Conservation (phyloP, 2,888 invertebrate genomes). For the Perithous albicinctus region DNA sequence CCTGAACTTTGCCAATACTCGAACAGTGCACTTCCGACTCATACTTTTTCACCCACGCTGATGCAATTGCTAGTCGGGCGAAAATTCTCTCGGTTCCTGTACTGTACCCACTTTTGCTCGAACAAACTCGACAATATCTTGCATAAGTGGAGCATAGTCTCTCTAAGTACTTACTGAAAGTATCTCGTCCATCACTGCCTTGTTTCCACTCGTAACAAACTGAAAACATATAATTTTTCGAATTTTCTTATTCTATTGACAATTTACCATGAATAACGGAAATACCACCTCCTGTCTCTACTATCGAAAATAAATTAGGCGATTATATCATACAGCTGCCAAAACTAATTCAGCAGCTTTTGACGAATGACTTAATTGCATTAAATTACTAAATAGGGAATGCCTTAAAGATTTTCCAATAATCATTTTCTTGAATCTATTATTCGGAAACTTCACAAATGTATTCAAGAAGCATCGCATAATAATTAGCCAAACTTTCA, state of each 20-base stretch:
- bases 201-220: not conserved
- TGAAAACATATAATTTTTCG: not conserved
- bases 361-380: too few relatives aligned
- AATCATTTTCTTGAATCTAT: too few relatives aligned
- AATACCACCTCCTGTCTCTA: too few relatives aligned
- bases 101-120: conserved; percentile 15
- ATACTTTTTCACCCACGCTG: not conserved
- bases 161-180: not conserved
- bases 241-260: not conserved
- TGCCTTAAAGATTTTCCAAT: too few relatives aligned
- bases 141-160: not conserved
- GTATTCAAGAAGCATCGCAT: too few relatives aligned
- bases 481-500: too few relatives aligned
- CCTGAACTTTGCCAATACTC: conserved; percentile 56
- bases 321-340: too few relatives aligned
- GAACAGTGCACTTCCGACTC: conserved; percentile 8
- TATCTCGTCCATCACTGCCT: not conserved
- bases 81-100: conserved; percentile 24
- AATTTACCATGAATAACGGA: too few relatives aligned
- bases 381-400: too few relatives aligned
- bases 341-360: too few relatives aligned
- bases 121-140: conserved; percentile 6
- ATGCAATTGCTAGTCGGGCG: conserved; percentile 11
- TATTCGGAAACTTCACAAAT: too few relatives aligned
- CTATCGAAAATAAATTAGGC: too few relatives aligned